Evolutionary conservation across 2,888 invertebrate genomes (phyloP).

Genomic region (Drosophila meridiana): DNA sequence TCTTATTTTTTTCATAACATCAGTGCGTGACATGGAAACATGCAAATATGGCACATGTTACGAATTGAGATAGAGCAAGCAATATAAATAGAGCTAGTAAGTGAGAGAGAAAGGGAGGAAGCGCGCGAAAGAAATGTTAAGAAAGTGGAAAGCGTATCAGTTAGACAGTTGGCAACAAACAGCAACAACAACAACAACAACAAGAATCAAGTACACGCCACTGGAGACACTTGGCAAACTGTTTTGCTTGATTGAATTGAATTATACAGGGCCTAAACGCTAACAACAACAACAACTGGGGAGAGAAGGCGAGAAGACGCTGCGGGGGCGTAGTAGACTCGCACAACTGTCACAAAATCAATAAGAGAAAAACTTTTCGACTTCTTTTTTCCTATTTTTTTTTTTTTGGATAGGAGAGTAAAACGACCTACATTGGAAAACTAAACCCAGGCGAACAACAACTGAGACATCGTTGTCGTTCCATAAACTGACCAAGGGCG

Average conservation of each 20-base stretch:
- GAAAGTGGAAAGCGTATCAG: conserved; percentile 35
- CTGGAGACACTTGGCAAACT: conserved; percentile 78
- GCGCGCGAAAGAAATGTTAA: conserved; percentile 9
- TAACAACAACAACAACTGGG: conserved; percentile 32
- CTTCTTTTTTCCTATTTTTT: background rate
- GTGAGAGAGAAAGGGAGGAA: background rate
- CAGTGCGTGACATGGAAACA: conserved; percentile 50
- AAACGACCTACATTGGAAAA: conserved; percentile 25
- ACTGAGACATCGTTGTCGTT: conserved; percentile 42
- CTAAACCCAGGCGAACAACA: conserved; percentile 23
- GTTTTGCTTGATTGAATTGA: conserved; percentile 78
- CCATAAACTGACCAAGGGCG: conserved; percentile 56
- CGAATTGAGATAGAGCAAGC: conserved; percentile 12
- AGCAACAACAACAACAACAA: conserved; percentile 23
- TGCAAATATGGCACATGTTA: conserved; percentile 55
- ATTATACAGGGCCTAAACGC: conserved; percentile 72
- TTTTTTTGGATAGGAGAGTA: background rate
- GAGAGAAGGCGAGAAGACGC: background rate
- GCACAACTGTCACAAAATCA: conserved; percentile 75
- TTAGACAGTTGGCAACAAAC: conserved; percentile 34
- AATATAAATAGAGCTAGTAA: background rate
- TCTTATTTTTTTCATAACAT: conserved; percentile 36
- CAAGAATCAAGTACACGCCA: conserved; percentile 74
- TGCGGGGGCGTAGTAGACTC: conserved; percentile 2
- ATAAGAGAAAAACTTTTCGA: conserved; percentile 60